Evolutionary conservation across 2,888 invertebrate genomes (phyloP).

Genomic region (Phyllotreta striolata): DNA sequence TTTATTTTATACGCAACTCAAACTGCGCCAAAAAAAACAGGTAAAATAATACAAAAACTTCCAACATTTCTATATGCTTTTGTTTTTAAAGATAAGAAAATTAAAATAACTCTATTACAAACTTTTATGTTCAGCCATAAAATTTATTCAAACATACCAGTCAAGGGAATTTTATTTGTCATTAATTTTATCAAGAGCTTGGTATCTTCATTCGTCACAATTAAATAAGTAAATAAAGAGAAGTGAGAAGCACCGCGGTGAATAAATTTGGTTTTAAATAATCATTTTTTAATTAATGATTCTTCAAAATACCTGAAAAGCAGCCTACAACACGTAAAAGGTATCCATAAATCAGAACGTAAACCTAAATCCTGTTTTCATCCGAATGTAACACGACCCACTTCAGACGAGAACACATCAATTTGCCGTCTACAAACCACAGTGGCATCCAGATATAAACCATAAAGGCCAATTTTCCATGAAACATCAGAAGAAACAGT

Average conservation of each 20-base stretch:
- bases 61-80: neutral
- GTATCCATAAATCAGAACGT: slow-evolving; percentile 39
- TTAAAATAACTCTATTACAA: too few relatives aligned
- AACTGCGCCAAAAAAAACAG: neutral
- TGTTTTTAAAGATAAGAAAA: too few relatives aligned
- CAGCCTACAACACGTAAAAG: slow-evolving; percentile 18
- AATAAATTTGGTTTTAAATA: too few relatives aligned
- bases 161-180: too few relatives aligned
- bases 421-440: slow-evolving; percentile 34
- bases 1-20: neutral
- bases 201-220: too few relatives aligned
- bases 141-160: too few relatives aligned
- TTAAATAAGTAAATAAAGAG: too few relatives aligned
- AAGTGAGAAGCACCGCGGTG: too few relatives aligned
- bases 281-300: neutral
- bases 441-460: slow-evolving; percentile 20
- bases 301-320: neutral
- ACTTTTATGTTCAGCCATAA: too few relatives aligned
- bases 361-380: slow-evolving; percentile 41
- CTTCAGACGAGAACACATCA: slow-evolving; percentile 42
- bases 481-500: slow-evolving; percentile 13
- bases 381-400: slow-evolving; percentile 40
- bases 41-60: neutral
- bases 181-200: too few relatives aligned
- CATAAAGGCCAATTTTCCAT: slow-evolving; percentile 27